Conservation (phyloP, 2,113 vertebrate species). For the Ictalurus furcatus region DNA sequence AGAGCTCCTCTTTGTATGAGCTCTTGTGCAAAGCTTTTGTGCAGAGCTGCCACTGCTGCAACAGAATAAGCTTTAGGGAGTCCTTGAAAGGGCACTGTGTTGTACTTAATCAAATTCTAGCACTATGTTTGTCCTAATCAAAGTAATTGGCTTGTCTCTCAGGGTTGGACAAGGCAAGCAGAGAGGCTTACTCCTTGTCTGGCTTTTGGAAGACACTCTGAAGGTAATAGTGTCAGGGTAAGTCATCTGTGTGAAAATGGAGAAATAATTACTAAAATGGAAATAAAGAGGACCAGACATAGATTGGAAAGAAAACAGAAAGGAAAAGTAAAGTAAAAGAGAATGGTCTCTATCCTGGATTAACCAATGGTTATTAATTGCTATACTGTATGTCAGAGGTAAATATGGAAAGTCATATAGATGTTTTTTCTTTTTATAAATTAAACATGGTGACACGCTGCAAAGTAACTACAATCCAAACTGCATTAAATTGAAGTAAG, state of each 20-base stretch:
- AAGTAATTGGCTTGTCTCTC: conserved; percentile 45
- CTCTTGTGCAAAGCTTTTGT: neutral
- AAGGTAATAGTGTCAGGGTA: conserved; percentile 4
- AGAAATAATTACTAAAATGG: neutral
- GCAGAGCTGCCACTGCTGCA: conserved; percentile 11
- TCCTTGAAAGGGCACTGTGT: conserved; percentile 29
- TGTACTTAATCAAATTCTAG: conserved; percentile 39
- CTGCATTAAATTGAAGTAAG: neutral
- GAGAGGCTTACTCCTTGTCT: neutral
- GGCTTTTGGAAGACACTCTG: conserved; percentile 9
- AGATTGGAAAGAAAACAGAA: neutral
- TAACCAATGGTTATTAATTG: neutral
- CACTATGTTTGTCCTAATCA: conserved; percentile 35
- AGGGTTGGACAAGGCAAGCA: conserved; percentile 22
- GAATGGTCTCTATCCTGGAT: neutral
- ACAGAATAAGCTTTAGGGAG: conserved; percentile 35
- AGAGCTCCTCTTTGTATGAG: neutral
- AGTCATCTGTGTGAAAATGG: neutral
- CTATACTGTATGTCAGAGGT: neutral
- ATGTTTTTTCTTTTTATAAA: neutral
- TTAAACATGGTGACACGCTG: neutral
- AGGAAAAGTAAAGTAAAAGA: neutral
- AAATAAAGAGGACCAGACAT: neutral
- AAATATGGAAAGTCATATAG: neutral
- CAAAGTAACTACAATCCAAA: neutral